Conservation (phyloP, 2,113 vertebrate genomes). For the Marcusenius ussheri region DNA sequence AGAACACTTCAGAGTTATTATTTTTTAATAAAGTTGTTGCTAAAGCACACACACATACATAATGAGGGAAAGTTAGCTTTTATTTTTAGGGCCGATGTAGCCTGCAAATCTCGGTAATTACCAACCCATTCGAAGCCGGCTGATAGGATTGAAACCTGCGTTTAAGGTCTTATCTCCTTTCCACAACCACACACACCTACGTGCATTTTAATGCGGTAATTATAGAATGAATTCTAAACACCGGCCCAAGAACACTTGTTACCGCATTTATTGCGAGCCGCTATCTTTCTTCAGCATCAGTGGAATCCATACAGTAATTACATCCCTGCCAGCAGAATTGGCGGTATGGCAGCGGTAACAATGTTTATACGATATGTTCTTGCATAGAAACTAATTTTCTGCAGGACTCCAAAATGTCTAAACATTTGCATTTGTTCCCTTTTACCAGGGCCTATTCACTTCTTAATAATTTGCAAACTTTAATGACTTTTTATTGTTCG, state of each 20-base stretch:
- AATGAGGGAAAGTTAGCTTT: slow-evolving; percentile 47
- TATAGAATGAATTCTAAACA: slow-evolving; percentile 51
- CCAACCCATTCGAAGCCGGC: slow-evolving; percentile 49
- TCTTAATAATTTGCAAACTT: background rate
- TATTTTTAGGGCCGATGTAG: slow-evolving; percentile 52
- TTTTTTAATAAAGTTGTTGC: background rate
- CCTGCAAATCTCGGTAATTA: slow-evolving; percentile 55
- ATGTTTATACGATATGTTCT: slow-evolving; percentile 52
- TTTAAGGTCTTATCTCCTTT: slow-evolving; percentile 47
- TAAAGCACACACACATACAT: background rate
- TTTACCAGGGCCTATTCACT: slow-evolving; percentile 31
- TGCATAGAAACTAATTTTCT: slow-evolving; percentile 6
- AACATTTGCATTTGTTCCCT: slow-evolving; percentile 52
- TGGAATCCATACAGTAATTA: slow-evolving; percentile 41
- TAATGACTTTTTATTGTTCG: background rate
- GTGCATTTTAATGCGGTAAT: slow-evolving; percentile 55
- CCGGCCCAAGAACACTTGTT: slow-evolving; percentile 27
- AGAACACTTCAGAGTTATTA: background rate
- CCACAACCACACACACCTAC: slow-evolving; percentile 49
- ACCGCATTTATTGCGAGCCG: slow-evolving; percentile 15
- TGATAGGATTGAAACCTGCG: slow-evolving; percentile 48
- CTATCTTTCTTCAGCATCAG: slow-evolving; percentile 18
- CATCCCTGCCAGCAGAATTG: slow-evolving; percentile 21
- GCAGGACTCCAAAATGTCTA: slow-evolving; percentile 22
- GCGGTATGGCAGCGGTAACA: slow-evolving; percentile 25